These are phyloP conservation scores for Platorchestia sp. DNA, from an alignment of 1,140 invertebrate genomes.

Conservation along the genomic window DNA sequence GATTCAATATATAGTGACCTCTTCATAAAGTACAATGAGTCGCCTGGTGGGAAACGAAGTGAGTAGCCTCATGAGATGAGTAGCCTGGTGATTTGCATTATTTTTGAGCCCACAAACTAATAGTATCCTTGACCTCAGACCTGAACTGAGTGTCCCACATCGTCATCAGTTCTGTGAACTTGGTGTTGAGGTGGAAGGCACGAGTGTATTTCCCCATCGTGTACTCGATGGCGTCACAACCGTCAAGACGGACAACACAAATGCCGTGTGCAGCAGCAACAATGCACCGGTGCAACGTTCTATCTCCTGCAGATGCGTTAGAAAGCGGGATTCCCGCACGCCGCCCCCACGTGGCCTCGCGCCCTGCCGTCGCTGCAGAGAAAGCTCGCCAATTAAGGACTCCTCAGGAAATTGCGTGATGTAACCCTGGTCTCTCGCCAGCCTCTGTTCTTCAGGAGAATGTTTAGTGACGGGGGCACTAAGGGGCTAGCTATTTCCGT, in stretches of 20 bases:
- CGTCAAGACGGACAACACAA: not conserved
- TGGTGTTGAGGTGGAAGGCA: not conserved
- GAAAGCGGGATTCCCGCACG: not conserved
- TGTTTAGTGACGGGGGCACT: not conserved
- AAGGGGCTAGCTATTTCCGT: not conserved
- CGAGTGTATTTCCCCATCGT: not conserved
- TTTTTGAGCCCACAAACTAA: not conserved
- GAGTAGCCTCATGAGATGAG: too few species aligned
- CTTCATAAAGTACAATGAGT: too few species aligned
- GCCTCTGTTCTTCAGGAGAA: not conserved
- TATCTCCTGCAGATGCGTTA: not conserved
- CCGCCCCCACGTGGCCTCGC: not conserved
- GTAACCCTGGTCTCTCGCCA: not conserved
- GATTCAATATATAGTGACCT: too few species aligned
- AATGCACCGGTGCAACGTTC: not conserved
- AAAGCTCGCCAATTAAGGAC: slow-evolving; percentile 4
- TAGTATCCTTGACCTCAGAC: not conserved
- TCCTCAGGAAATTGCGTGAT: slow-evolving; percentile 10
- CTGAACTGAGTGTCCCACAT: not conserved
- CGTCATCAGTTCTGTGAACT: not conserved
- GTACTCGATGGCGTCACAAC: not conserved
- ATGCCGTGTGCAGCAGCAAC: not conserved
- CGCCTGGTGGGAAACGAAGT: too few species aligned
- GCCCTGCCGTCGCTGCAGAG: not conserved
- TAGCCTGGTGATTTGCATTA: too few species aligned